These are phyloP conservation scores for Corbicula japonica DNA, from an alignment of 2,888 invertebrate genomes.

Conservation along the genomic window DNA sequence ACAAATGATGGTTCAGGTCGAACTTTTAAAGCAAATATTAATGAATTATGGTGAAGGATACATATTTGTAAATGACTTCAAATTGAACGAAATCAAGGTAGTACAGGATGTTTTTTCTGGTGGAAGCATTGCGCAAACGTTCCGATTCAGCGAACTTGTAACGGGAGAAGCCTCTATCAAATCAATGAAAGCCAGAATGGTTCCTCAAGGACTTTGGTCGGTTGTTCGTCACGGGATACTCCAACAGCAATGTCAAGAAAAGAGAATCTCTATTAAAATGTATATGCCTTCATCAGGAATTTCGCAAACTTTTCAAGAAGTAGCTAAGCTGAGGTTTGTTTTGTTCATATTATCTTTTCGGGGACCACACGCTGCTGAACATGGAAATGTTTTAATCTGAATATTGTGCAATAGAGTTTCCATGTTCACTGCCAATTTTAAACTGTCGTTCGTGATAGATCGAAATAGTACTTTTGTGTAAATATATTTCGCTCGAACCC, in stretches of 20 bases:
- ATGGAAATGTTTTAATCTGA: no score
- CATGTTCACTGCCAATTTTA: no score
- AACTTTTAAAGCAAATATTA: conserved; percentile 66
- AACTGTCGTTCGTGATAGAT: no score
- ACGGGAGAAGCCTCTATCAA: conserved; percentile 9
- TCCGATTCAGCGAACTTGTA: conserved; percentile 32
- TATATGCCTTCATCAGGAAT: conserved; percentile 70
- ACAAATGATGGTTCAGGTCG: conserved; percentile 68
- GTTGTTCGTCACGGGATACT: conserved; percentile 60
- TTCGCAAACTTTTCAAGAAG: conserved; percentile 72
- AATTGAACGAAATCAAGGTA: conserved; percentile 61
- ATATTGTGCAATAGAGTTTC: no score
- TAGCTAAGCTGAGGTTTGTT: conserved; percentile 75
- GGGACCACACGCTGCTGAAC: not conserved
- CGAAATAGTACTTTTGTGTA: no score
- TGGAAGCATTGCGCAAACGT: conserved; percentile 40
- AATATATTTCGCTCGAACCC: no score
- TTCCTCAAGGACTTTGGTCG: conserved; percentile 69
- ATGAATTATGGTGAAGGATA: conserved; percentile 70
- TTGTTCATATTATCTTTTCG: not conserved
- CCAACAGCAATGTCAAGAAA: conserved; percentile 42
- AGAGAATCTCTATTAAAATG: conserved; percentile 66
- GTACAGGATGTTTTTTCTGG: conserved; percentile 35
- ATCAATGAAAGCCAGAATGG: not conserved
- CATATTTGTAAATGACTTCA: conserved; percentile 72